Evolutionary conservation across 1,140 invertebrate species (phyloP), one percentile per base, ranked within the genome.

Genomic region (Euwallacea similis): DNA sequence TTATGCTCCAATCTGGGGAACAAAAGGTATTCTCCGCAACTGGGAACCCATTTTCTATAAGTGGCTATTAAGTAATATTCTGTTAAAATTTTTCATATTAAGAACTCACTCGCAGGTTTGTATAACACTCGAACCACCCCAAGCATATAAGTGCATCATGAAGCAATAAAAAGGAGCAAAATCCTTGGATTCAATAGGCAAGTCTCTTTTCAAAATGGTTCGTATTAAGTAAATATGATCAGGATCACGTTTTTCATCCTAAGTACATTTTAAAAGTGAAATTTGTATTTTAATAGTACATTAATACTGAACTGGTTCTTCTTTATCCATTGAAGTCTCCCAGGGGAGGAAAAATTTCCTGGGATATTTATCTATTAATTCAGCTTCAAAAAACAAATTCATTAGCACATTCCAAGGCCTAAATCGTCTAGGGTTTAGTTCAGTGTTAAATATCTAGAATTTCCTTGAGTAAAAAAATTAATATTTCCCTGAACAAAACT

Each of bases 341-440:
- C 79, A 81, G 11, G 80, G 80, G 8, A 81, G 33, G 73, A 80
- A 81, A 7, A 73, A 74, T 47, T 75, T 61, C 56, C 77, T 73
- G 2, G 76, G 74, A 72, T 77, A 79, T 70, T 77, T 77, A 2
- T 78, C 72, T 10, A 80, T 44, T 9, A 80, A 42, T 59, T 77
- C 64, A 69, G 54, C 58, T 21, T 80, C 72, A 61, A 80, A 76
- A 58, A 80, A 79, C 42, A 77, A 44, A 16, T 79, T 70, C 21
- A 75, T 77, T 16, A 80, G 60, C 16, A 79, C 72, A 7, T 66
- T 66, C 46, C 43, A 47, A 50, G 62, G 11, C 42, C 9, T n/a
- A 58, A 10, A 15, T 7, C 21, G 3, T 58, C 21, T 13, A 58
- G n/a, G 21, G 21, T 16, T 58, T 33, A 4, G 21, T 33, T 33